A percentile compares a stretch with the other conserved stretches of the same genome.
These are phyloP conservation scores for Albula glossodonta DNA, from an alignment of 2,113 vertebrate species.

Conservation along the genomic window DNA sequence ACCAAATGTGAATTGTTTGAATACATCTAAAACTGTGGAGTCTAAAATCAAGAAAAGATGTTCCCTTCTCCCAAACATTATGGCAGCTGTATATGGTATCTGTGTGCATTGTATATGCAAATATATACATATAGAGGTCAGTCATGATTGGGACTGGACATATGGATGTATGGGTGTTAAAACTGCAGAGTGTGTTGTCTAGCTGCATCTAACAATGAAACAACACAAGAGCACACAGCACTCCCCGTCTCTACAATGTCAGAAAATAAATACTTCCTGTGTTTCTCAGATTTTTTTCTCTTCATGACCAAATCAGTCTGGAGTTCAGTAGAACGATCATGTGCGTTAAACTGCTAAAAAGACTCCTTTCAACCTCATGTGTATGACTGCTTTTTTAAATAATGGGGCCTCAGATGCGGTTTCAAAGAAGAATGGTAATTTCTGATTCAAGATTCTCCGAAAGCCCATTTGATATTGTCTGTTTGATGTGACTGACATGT, in stretches of 20 bases:
- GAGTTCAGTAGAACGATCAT: neutral
- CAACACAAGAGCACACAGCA: too few relatives aligned
- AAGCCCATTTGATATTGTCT: slow-evolving; percentile 33
- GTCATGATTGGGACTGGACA: neutral
- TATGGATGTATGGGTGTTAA: neutral
- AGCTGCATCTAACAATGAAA: neutral
- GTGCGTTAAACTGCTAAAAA: neutral
- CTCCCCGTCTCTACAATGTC: too few relatives aligned
- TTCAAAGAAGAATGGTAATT: neutral
- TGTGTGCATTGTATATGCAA: too few relatives aligned
- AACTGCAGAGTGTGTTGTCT: neutral
- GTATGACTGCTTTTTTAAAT: neutral
- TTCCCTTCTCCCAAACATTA: too few relatives aligned
- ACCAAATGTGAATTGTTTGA: too few relatives aligned
- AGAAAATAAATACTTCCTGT: too few relatives aligned
- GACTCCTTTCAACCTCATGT: neutral
- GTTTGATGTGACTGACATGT: neutral
- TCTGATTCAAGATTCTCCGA: neutral
- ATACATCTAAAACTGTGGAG: too few relatives aligned
- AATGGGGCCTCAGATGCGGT: neutral
- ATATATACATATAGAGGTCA: neutral
- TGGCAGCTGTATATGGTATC: too few relatives aligned
- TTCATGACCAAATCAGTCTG: neutral
- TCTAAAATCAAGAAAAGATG: too few relatives aligned
- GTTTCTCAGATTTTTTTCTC: neutral